phyloP scores from a whole-genome alignment of 2,113 vertebrate genomes.

The Hydrochoerus hydrochaeris region DNA sequence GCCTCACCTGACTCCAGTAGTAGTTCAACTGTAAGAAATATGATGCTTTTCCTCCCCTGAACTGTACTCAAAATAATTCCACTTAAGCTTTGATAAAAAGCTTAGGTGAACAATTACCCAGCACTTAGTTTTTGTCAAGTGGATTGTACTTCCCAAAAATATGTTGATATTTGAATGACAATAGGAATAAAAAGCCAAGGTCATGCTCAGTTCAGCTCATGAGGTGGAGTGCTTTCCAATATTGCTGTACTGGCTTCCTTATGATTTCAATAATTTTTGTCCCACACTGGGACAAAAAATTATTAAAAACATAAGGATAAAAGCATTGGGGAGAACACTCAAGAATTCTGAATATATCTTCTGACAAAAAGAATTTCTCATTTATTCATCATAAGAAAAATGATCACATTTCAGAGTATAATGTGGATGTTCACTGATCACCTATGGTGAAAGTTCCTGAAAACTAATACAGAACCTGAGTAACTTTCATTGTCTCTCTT shows the following conservation, averaged over 20 bases:
- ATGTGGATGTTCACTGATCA: neutral
- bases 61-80: constrained; percentile 33
- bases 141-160: constrained; percentile 16
- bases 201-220: neutral
- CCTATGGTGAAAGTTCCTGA: neutral
- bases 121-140: constrained; percentile 42
- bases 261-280: no score
- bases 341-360: neutral
- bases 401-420: neutral
- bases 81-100: neutral
- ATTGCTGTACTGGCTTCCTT: no score
- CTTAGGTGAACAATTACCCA: neutral
- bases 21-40: neutral
- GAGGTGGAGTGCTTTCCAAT: neutral
- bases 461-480: neutral
- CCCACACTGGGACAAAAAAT: neutral
- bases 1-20: neutral
- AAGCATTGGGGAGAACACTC: neutral
- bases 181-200: neutral
- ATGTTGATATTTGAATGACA: neutral
- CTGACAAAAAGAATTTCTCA: constrained; percentile 1
- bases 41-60: neutral
- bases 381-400: neutral
- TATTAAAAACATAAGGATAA: neutral
- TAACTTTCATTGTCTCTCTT: neutral